Base-by-base conservation (phyloP, 2,113 vertebrate genomes). In the Sitta europaea region DNA sequence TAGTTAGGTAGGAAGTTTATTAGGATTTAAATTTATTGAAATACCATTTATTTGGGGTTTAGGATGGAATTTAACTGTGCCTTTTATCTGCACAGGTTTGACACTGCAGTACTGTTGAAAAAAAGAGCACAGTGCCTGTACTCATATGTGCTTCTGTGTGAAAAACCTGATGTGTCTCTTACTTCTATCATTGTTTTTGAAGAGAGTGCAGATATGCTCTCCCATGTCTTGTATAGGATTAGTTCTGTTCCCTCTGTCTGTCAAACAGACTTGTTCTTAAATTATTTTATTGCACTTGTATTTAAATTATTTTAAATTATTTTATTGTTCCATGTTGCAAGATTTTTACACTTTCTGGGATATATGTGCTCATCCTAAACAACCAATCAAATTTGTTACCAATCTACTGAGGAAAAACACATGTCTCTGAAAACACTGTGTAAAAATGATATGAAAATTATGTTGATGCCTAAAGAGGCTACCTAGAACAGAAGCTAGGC, bases 361-460 rank as follows among this genome's bases (percentile, higher is more conserved):
- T 45, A 33, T 3, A 24, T 11, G 5, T 47, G 8, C n/a, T 76
- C 63, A 33, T 42, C 38, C 10, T 57, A 25, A 12, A 48, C 9
- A 40, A 40, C 12, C 40, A 45, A 16, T 33, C n/a, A 21, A 27
- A 5, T 45, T 72, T 58, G 5, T 53, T 67, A 62, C 8, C 18
- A 76, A 25, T 3, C 5, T 48, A 38, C 6, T 58, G 16, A 38
- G 16, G 77, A 75, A 70, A 68, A 73, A 31, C 21, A 47, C 4
- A 38, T 0, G 0, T 48, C 6, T 74, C 42, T 85, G 50, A 51
- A 79, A 79, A 53, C 1, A n/a, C 0, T 2, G 0, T 59, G 9
- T 17, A 48, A 53, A 66, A 66, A 50, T 25, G 3, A 35, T 24
- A 62, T 7, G 4, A 47, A 92, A 79, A 57, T 66, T 0, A 33